These are phyloP conservation scores for Parambassis ranga DNA, from an alignment of 2,797 vertebrate species.

Conservation along the genomic window DNA sequence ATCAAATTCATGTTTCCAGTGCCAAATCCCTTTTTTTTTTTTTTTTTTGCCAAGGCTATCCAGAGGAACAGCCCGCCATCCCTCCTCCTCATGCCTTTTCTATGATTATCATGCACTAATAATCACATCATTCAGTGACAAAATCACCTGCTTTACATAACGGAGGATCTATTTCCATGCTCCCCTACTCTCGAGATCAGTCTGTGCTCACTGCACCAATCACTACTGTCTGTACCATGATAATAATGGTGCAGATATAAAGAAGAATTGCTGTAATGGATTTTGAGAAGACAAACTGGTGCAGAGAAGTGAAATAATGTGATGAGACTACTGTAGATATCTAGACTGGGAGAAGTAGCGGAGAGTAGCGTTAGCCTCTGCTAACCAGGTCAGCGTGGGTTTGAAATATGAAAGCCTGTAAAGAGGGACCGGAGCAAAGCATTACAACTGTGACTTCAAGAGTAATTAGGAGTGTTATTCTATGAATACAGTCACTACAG, in stretches of 20 bases:
- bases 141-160: neutral
- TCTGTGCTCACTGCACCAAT: constrained; percentile 6
- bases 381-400: neutral
- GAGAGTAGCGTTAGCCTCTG: neutral
- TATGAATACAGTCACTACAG: constrained; percentile 21
- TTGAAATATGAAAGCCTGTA: constrained; percentile 12
- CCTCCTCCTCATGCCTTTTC: neutral
- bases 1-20: constrained; percentile 7
- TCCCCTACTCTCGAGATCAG: neutral
- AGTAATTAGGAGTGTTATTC: constrained; percentile 13
- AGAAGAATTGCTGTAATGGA: neutral
- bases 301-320: neutral
- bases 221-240: neutral
- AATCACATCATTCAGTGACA: neutral
- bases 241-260: neutral
- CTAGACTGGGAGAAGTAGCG: neutral
- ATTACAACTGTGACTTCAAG: neutral
- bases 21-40: too few relatives aligned
- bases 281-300: neutral
- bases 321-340: constrained; percentile 11
- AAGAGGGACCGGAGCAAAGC: neutral
- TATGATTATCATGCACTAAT: constrained; percentile 16
- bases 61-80: neutral
- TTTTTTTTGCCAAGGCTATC: constrained; percentile 6
- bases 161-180: neutral